phyloP scores from a whole-genome alignment of 2,113 vertebrate genomes.

The Puntigrus tetrazona region DNA sequence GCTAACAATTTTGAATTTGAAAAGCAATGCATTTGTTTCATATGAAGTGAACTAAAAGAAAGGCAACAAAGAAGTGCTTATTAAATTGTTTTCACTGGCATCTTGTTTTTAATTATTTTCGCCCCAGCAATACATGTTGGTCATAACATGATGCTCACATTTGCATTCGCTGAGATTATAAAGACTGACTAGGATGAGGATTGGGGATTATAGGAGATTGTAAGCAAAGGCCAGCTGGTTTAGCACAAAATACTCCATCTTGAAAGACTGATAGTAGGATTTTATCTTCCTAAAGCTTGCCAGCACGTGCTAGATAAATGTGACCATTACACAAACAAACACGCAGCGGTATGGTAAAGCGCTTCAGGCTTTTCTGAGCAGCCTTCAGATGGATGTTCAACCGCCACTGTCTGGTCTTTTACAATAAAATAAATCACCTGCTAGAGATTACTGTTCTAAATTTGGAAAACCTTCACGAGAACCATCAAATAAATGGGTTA shows the following conservation, averaged over 20 bases:
- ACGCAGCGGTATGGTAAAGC: neutral
- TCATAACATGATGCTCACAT: neutral
- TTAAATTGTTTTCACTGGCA: slow-evolving; percentile 33
- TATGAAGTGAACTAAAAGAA: neutral
- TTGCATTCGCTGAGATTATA: slow-evolving; percentile 11
- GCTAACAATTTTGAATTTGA: neutral
- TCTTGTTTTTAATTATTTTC: neutral
- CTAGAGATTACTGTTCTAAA: neutral
- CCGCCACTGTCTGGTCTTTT: neutral
- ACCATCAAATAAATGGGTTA: neutral
- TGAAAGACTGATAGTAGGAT: neutral
- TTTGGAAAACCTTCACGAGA: neutral
- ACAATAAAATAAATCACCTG: neutral
- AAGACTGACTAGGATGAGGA: neutral
- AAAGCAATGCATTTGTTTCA: slow-evolving; percentile 6
- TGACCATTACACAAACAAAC: neutral
- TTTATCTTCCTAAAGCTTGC: neutral
- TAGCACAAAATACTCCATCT: neutral
- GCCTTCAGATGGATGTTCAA: neutral
- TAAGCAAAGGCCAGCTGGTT: neutral
- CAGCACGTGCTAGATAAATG: slow-evolving; percentile 24
- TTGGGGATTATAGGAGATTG: slow-evolving; percentile 43
- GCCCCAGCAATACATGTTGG: neutral
- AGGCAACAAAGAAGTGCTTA: neutral
- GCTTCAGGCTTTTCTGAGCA: neutral